phyloP scores from a whole-genome alignment of 2,797 vertebrate species.

The Sebastes wilsoni region DNA sequence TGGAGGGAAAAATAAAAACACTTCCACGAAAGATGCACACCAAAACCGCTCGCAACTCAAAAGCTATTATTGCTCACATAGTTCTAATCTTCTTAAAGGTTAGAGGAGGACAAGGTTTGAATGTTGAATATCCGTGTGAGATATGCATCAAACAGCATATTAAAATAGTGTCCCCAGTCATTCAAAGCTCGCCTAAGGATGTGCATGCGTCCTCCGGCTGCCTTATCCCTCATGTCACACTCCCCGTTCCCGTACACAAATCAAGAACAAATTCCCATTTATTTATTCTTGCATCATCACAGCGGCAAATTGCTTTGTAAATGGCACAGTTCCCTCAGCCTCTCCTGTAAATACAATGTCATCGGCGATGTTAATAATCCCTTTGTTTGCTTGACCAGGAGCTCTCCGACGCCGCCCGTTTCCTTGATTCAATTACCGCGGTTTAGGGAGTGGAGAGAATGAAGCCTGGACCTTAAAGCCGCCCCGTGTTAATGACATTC shows the following conservation, averaged over 20 bases:
- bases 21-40: neutral
- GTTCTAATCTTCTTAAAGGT: constrained; percentile 64
- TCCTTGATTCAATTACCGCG: constrained; percentile 79
- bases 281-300: constrained; percentile 75
- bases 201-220: constrained; percentile 35
- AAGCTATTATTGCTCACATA: constrained; percentile 46
- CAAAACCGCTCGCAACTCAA: neutral
- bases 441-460: constrained; percentile 71
- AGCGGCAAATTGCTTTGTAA: constrained; percentile 77
- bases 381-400: constrained; percentile 81
- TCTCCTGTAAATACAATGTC: constrained; percentile 79
- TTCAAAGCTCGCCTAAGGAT: constrained; percentile 40
- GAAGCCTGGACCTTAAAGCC: constrained; percentile 66
- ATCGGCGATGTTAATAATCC: constrained; percentile 79
- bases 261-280: constrained; percentile 69
- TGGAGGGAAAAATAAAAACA: constrained; percentile 12
- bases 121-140: constrained; percentile 30
- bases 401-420: constrained; percentile 63
- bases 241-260: constrained; percentile 22
- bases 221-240: constrained; percentile 60
- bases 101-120: constrained; percentile 48
- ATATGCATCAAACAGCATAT: constrained; percentile 51
- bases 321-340: constrained; percentile 68
- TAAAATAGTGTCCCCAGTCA: constrained; percentile 39
- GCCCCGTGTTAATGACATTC: constrained; percentile 80